A percentile compares a stretch with the other conserved stretches of the same genome.
These are phyloP conservation scores for Xylophagus ater DNA, from an alignment of 2,888 invertebrate species.

Conservation along the genomic window DNA sequence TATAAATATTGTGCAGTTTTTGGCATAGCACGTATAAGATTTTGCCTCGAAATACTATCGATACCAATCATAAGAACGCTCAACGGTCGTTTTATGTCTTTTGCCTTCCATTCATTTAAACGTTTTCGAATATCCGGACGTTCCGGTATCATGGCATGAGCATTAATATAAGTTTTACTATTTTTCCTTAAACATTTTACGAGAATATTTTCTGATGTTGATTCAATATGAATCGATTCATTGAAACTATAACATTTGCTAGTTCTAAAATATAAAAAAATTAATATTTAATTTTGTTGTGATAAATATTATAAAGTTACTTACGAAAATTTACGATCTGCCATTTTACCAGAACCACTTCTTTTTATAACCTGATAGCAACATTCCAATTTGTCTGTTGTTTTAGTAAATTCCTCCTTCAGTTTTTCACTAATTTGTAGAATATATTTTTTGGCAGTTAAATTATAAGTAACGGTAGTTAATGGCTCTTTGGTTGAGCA, in stretches of 20 bases:
- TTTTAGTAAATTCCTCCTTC: slow-evolving; percentile 23
- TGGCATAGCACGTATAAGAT: slow-evolving; percentile 65
- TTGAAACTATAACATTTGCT: neutral
- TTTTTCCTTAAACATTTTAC: slow-evolving; percentile 41
- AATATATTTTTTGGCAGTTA: slow-evolving; percentile 23
- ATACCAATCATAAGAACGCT: slow-evolving; percentile 72
- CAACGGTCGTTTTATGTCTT: slow-evolving; percentile 37
- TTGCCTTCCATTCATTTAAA: slow-evolving; percentile 20
- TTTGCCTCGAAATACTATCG: slow-evolving; percentile 72
- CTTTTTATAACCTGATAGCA: slow-evolving; percentile 31
- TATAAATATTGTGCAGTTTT: slow-evolving; percentile 55
- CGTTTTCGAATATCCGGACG: slow-evolving; percentile 39
- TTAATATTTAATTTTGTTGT: neutral
- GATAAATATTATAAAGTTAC: neutral
- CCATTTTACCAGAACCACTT: slow-evolving; percentile 22
- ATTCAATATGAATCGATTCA: slow-evolving; percentile 20
- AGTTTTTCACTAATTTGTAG: slow-evolving; percentile 27
- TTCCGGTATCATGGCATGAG: slow-evolving; percentile 42
- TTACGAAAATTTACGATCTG: slow-evolving; percentile 20
- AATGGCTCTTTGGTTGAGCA: slow-evolving; percentile 39
- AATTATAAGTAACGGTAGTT: slow-evolving; percentile 28
- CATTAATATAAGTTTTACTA: slow-evolving; percentile 30
- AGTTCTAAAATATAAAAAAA: neutral
- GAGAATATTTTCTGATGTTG: slow-evolving; percentile 40
- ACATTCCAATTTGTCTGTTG: slow-evolving; percentile 23